Percentiles rank a stretch among this genome's conserved stretches.
Evolutionary conservation across 92 coral and sea anemone genomes (phyloP).

Genomic region (Nematostella vectensis): DNA sequence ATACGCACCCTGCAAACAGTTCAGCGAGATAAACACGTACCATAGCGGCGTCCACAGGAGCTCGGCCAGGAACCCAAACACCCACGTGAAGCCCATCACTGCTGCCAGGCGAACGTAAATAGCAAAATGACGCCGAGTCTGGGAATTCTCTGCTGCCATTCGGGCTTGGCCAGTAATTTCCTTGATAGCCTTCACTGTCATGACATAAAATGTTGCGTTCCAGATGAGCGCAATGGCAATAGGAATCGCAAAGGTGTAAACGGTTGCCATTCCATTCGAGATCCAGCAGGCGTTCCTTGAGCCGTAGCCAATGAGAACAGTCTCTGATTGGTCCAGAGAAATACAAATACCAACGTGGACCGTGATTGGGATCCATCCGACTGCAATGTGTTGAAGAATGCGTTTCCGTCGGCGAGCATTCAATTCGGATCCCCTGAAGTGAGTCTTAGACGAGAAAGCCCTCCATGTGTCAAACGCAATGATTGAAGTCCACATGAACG

Average conservation of each 20-base stretch:
- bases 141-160: slow-evolving; percentile 8
- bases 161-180: slow-evolving; percentile 11
- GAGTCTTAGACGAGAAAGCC: too few species aligned
- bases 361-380: slow-evolving; percentile 49
- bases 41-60: too few species aligned
- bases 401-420: slow-evolving; percentile 1
- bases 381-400: background rate
- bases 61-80: too few species aligned
- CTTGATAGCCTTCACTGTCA: slow-evolving; percentile 28
- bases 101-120: too few species aligned
- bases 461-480: too few species aligned
- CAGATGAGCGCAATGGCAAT: slow-evolving; percentile 21
- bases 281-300: slow-evolving; percentile 48
- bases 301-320: slow-evolving; percentile 32
- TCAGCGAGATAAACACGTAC: too few species aligned
- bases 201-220: slow-evolving; percentile 33
- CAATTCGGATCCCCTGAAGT: too few species aligned
- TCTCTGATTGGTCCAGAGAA: slow-evolving; percentile 37
- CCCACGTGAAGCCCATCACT: too few species aligned
- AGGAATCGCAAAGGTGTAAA: slow-evolving; percentile 29
- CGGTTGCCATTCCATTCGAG: slow-evolving; percentile 19
- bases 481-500: too few species aligned
- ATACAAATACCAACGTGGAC: slow-evolving; percentile 37
- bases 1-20: too few species aligned
- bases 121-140: slow-evolving; percentile 3